Evolutionary conservation across 2,797 vertebrate genomes (phyloP).

Genomic region (Pempheris klunzingeri): DNA sequence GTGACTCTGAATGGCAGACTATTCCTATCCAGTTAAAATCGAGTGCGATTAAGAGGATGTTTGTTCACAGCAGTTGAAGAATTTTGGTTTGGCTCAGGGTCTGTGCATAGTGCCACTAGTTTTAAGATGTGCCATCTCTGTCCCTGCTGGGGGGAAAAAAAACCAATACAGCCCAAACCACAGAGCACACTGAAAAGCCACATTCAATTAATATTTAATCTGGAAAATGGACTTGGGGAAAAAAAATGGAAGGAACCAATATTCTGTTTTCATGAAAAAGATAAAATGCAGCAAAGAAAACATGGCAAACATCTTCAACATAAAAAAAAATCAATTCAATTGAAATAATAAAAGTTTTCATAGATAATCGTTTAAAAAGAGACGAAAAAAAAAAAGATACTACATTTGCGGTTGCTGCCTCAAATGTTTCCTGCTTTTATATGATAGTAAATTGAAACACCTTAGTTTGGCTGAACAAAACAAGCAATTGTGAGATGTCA

Average conservation of each 20-base stretch:
- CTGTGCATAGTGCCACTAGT: background rate
- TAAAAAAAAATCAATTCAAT: background rate
- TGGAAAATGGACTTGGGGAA: slow-evolving; percentile 29
- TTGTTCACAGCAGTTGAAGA: slow-evolving; percentile 21
- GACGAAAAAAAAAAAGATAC: no score
- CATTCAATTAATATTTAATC: slow-evolving; percentile 49
- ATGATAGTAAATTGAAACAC: background rate
- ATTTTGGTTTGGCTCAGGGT: slow-evolving; percentile 15
- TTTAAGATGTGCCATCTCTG: slow-evolving; percentile 10
- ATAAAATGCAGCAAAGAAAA: slow-evolving; percentile 14
- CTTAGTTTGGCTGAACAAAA: background rate
- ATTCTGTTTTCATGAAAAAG: slow-evolving; percentile 12
- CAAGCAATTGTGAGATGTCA: background rate
- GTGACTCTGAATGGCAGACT: slow-evolving; percentile 32
- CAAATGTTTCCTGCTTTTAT: background rate
- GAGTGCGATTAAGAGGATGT: slow-evolving; percentile 10
- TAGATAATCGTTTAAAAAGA: background rate
- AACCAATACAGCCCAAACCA: slow-evolving; percentile 3
- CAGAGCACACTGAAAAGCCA: slow-evolving; percentile 15
- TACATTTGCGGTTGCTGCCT: background rate
- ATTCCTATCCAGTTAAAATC: slow-evolving; percentile 10
- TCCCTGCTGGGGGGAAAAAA: background rate
- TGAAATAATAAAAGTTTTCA: background rate
- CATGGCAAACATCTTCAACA: background rate
- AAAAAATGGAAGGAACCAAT: slow-evolving; percentile 2